Evolutionary conservation across 2,888 invertebrate species (phyloP).

Genomic region (Hoplodrina blanda): DNA sequence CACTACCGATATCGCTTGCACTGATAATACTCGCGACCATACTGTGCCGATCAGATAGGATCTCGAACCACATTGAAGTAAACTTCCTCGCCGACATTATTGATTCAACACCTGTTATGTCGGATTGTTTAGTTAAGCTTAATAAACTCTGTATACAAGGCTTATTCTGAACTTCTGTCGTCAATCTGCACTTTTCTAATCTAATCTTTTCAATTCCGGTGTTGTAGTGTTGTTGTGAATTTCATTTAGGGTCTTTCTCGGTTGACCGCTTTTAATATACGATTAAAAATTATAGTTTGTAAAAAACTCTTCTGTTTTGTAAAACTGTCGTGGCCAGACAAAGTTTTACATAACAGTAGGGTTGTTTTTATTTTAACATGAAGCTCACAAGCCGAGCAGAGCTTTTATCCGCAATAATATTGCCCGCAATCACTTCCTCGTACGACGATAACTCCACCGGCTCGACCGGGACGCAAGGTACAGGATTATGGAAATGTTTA

Average conservation of each 20-base stretch:
- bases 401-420: background rate
- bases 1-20: slow-evolving; percentile 32
- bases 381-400: no score
- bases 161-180: slow-evolving; percentile 21
- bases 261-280: no score
- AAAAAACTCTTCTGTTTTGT: no score
- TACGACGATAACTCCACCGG: slow-evolving; percentile 9
- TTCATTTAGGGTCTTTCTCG: background rate
- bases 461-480: slow-evolving; percentile 32
- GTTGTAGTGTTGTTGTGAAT: slow-evolving; percentile 21
- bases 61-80: slow-evolving; percentile 7
- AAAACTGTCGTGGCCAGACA: no score
- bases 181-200: slow-evolving; percentile 25
- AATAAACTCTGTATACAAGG: background rate
- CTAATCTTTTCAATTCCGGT: slow-evolving; percentile 34
- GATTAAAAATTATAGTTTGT: no score
- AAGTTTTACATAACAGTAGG: no score
- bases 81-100: slow-evolving; percentile 9
- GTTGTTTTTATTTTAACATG: no score
- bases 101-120: slow-evolving; percentile 29
- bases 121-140: background rate
- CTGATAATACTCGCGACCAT: background rate
- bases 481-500: slow-evolving; percentile 50
- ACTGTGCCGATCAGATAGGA: background rate
- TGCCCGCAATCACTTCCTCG: slow-evolving; percentile 30